Evolutionary conservation across 2,888 invertebrate species (phyloP).

Genomic region (Trimorus sp.): DNA sequence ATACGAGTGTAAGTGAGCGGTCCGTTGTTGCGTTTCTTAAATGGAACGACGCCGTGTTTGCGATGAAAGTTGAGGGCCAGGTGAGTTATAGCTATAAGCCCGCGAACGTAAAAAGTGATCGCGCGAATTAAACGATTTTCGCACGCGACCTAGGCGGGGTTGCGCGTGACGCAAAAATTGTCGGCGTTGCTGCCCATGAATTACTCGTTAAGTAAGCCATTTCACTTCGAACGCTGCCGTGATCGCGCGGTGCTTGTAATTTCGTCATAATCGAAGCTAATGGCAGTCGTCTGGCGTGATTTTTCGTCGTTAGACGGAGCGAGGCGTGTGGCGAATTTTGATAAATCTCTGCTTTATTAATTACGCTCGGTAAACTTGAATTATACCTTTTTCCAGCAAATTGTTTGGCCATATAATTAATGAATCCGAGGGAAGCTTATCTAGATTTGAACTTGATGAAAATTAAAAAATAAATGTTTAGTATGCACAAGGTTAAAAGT

Average conservation of each 20-base stretch:
- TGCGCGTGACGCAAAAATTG: background rate
- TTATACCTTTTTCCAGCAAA: no score
- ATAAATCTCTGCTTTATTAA: no score
- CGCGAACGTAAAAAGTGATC: background rate
- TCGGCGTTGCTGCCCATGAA: slow-evolving; percentile 10
- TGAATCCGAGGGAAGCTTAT: no score
- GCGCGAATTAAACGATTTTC: slow-evolving; percentile 21
- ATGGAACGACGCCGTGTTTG: background rate
- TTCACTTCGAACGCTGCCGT: slow-evolving; percentile 7
- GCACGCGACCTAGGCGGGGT: slow-evolving; percentile 7
- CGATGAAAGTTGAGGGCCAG: background rate
- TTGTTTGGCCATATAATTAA: no score
- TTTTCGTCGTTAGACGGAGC: background rate
- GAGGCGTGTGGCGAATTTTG: no score
- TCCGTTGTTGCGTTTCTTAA: background rate
- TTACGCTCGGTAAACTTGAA: no score
- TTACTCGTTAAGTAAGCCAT: slow-evolving; percentile 12
- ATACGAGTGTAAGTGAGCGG: slow-evolving; percentile 1
- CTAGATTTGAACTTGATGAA: no score
- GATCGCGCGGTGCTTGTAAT: background rate
- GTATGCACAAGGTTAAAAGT: no score
- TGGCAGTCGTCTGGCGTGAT: background rate
- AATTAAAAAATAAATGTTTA: no score
- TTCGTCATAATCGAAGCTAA: background rate
- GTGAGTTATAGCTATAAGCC: background rate